Base-by-base conservation (phyloP, 2,113 vertebrate species). In the Centropristis striata region DNA sequence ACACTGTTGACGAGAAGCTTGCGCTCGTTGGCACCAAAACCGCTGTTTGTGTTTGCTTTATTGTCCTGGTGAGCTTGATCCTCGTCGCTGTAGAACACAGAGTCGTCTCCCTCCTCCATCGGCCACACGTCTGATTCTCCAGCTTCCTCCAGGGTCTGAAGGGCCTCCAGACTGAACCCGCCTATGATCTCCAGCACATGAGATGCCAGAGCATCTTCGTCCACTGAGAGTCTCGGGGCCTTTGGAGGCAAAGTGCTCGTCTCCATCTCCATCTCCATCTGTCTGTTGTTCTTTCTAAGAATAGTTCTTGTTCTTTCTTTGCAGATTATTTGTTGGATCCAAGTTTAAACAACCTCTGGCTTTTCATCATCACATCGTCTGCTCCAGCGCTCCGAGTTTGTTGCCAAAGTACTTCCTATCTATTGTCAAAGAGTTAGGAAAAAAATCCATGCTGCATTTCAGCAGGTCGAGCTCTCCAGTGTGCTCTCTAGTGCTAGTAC, bases 51-150 rank as follows among this genome's bases (percentile, higher is more conserved):
- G 13, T 41, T 27, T 16, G 21, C 32, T 25, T 59, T 44, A 1
- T 9, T 27, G 13, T 74, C 79, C 76, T 72, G 65, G 2, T 68
- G 66, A 58, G 68, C 27, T 47, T 91, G 87, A 41, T 92, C 92
- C 25, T 91, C 91, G 4, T 91, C 91, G 0, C 92, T 91, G 83
- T 93, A 93, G 75, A 95, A 95, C 42, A 94, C 93, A 0, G 91
- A 91, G 78, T 95, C 92, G 6, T 95, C 93, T 47, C 91, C 94
- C 58, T 94, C 91, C 41, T 91, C 88, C 58, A 75, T 25, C 2
- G 57, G 77, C 83, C 74, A 81, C 10, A 66, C 13, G 0, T 81
- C 73, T 61, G 14, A 75, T 0, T 85, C 86, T 5, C 50, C 79
- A 7, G 81, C 8, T 23, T 86, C 74, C 1, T 88, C 85, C 18